Evolutionary conservation across 2,113 vertebrate species (phyloP).

Genomic region (Tragelaphus imberbis): DNA sequence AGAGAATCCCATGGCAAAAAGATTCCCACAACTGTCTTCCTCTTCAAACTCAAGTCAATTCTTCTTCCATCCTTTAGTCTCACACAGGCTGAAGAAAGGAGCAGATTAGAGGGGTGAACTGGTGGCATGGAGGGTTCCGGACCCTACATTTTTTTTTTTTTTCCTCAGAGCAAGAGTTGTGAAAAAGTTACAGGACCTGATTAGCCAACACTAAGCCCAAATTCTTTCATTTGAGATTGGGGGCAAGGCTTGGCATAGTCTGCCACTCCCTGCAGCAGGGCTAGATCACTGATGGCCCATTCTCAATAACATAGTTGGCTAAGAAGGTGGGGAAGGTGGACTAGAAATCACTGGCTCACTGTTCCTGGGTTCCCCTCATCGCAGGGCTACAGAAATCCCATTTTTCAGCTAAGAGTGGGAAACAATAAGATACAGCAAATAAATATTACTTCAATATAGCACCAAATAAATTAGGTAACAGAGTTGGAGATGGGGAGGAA

Average conservation of each 20-base stretch:
- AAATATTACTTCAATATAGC: slow-evolving; percentile 72
- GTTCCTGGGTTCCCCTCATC: not conserved
- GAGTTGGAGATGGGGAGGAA: not conserved
- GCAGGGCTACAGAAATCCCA: not conserved
- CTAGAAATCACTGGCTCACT: not conserved
- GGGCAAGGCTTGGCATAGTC: not conserved
- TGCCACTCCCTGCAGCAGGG: not conserved
- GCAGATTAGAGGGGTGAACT: not conserved
- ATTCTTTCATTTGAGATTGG: not conserved
- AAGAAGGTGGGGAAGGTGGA: not conserved
- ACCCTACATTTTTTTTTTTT: not conserved
- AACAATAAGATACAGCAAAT: slow-evolving; percentile 54
- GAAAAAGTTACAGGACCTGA: not conserved
- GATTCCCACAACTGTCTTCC: not conserved
- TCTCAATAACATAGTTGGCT: not conserved
- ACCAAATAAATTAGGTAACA: slow-evolving; percentile 72
- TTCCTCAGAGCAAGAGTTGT: not conserved
- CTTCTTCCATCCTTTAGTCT: not conserved
- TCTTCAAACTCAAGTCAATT: not conserved
- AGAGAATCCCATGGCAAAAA: not conserved
- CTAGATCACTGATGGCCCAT: not conserved
- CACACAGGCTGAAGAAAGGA: not conserved
- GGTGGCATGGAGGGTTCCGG: not conserved
- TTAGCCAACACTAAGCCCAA: not conserved
- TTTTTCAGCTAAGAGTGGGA: not conserved